Evolutionary conservation across 2,797 vertebrate genomes (phyloP).

Genomic region (Halcyon smyrnensis): DNA sequence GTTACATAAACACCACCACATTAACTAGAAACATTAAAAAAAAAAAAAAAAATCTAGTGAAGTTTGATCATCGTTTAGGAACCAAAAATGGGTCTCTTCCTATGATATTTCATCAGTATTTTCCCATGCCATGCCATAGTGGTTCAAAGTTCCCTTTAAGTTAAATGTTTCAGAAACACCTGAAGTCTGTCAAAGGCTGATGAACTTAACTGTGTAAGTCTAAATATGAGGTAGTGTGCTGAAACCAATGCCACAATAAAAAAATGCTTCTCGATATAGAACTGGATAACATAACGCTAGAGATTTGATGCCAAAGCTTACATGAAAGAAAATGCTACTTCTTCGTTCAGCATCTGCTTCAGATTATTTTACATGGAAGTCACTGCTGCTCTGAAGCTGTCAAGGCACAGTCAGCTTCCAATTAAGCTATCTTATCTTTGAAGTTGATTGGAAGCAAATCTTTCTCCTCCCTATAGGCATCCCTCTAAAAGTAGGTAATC

Average conservation of each 20-base stretch:
- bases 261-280: conserved; percentile 21
- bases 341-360: conserved; percentile 60
- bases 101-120: not conserved
- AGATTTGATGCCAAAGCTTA: conserved; percentile 19
- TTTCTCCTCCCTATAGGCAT: conserved; percentile 15
- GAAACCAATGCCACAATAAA: not conserved
- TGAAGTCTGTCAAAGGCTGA: not conserved
- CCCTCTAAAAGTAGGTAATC: not conserved
- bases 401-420: conserved; percentile 47
- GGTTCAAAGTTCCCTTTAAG: not conserved
- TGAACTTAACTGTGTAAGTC: not conserved
- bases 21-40: not conserved
- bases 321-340: conserved; percentile 51
- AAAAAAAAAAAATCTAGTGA: not conserved
- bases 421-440: conserved; percentile 47
- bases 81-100: not conserved
- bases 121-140: not conserved
- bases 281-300: conserved; percentile 41
- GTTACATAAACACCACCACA: not conserved
- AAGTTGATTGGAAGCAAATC: conserved; percentile 31
- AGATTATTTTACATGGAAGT: conserved; percentile 61
- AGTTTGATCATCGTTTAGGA: not conserved
- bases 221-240: not conserved
- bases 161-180: not conserved
- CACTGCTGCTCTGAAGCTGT: conserved; percentile 52